These are phyloP conservation scores for Lepidochitona cinerea DNA, from an alignment of 2,888 invertebrate species.

Conservation along the genomic window DNA sequence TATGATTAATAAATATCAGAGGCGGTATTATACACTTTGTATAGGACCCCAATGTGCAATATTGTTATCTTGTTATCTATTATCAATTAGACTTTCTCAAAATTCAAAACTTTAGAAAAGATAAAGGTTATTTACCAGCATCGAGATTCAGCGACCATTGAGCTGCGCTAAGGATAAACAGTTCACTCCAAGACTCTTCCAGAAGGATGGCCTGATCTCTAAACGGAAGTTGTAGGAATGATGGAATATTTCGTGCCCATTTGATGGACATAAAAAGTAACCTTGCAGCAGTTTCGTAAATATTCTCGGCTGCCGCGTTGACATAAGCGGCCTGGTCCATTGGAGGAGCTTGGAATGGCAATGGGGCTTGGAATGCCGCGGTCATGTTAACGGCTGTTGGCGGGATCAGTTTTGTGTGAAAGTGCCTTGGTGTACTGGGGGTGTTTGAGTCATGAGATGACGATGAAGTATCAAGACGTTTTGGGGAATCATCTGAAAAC, in stretches of 20 bases:
- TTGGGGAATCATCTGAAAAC: neutral
- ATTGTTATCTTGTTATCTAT: too few species aligned
- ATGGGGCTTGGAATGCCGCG: conserved; percentile 4
- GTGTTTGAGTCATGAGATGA: neutral
- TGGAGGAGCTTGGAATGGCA: neutral
- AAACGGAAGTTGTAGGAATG: conserved; percentile 81
- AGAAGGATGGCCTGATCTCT: conserved; percentile 82
- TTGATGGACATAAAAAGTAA: conserved; percentile 83
- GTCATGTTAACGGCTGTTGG: conserved; percentile 1
- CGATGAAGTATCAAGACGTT: neutral
- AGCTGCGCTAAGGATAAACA: conserved; percentile 86
- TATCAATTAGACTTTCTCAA: neutral
- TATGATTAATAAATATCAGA: too few species aligned
- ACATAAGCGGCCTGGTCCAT: conserved; percentile 15
- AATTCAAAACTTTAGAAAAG: neutral
- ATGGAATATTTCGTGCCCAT: conserved; percentile 85
- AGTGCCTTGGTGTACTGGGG: neutral
- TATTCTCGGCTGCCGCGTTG: conserved; percentile 36
- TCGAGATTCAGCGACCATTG: conserved; percentile 85
- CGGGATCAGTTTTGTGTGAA: conserved; percentile 22
- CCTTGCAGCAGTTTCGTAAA: conserved; percentile 76
- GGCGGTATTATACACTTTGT: too few species aligned
- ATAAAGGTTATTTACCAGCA: conserved; percentile 74
- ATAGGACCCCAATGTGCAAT: too few species aligned
- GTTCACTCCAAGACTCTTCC: conserved; percentile 86